Percentiles rank a stretch among this genome's conserved stretches.
Conservation (phyloP, 2,888 invertebrate genomes). For the Caradrina clavipalpis region DNA sequence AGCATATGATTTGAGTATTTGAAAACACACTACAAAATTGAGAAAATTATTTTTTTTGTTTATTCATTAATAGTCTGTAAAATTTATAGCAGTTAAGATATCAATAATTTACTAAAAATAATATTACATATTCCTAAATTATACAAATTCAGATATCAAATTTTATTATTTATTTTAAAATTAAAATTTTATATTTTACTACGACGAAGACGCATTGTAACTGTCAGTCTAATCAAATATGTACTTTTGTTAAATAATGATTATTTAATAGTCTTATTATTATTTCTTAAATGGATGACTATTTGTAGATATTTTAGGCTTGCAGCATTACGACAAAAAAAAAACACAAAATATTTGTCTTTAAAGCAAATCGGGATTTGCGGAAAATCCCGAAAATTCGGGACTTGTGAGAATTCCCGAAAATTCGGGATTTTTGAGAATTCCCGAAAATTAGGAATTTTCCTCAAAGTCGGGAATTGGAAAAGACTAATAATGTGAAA, state of each 20-base stretch:
- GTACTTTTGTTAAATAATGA: neutral
- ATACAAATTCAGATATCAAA: conserved; percentile 18
- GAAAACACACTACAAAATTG: too few relatives aligned
- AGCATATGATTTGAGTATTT: neutral
- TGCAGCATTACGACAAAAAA: neutral
- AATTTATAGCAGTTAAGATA: conserved; percentile 35
- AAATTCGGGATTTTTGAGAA: too few relatives aligned
- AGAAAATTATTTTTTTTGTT: too few relatives aligned
- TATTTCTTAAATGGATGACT: too few relatives aligned
- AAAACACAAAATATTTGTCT: neutral
- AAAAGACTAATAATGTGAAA: neutral
- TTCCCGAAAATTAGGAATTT: too few relatives aligned
- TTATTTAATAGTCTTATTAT: neutral
- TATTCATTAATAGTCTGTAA: neutral
- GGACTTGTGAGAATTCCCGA: too few relatives aligned
- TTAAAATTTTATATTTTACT: conserved; percentile 12
- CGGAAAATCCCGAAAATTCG: too few relatives aligned
- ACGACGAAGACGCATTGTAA: neutral
- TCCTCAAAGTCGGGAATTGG: too few relatives aligned
- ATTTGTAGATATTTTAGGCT: too few relatives aligned
- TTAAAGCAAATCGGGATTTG: neutral
- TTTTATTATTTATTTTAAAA: conserved; percentile 18
- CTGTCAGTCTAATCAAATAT: conserved; percentile 29
- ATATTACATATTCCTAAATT: conserved; percentile 38
- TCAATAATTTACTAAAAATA: conserved; percentile 17